Base-by-base conservation (phyloP, 2,113 vertebrate species). In the Otis tarda region DNA sequence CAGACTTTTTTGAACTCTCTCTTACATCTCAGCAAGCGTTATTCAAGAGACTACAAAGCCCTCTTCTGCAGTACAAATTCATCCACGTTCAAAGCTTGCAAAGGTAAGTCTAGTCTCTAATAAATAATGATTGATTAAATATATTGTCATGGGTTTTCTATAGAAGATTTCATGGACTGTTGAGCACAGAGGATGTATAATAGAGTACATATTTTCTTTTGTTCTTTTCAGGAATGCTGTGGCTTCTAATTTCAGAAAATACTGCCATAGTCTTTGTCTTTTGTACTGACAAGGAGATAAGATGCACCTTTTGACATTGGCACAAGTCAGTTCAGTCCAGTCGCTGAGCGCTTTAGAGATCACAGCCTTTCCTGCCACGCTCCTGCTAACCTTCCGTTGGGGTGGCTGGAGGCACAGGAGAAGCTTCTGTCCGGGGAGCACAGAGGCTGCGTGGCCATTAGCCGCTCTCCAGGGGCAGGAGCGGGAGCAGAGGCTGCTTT, bases 341-440 rank as follows among this genome's bases (percentile, higher is more conserved):
- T 43, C 39, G 6, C 33, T 12, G 27, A 35, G 27, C 23, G 6
- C 50, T 61, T 14, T 2, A 19, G 69, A 45, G 76, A 17, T 11
- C 14, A 3, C 21, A 31, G 35, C 45, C 2, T 31, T 28, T 59
- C 43, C 45, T 35, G 13, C 35, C 9, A 0, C 4, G 52, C 7
- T 47, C 30, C 39, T 28, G 27, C 18, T 6, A 7, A 5, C 55
- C 41, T 19, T 21, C 55, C 28, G 39, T 9, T 18, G 47, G 35
- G n/a, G 39, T 21, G 27, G 11, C 39, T 30, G 31, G 2, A 30
- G 17, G 49, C 33, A 13, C 22, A n/a, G 14, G 21, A 47, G 63
- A 43, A 27, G 35, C 10, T 9, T 4, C 47, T 57, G 9, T 8
- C 22, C 10, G 4, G 2, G 25, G 35, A 52, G 27, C n/a, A 19